A percentile compares a stretch with the other conserved stretches of the same genome.
phyloP scores from a whole-genome alignment of 2,888 invertebrate species.

The Macrosoma leucophasiata region DNA sequence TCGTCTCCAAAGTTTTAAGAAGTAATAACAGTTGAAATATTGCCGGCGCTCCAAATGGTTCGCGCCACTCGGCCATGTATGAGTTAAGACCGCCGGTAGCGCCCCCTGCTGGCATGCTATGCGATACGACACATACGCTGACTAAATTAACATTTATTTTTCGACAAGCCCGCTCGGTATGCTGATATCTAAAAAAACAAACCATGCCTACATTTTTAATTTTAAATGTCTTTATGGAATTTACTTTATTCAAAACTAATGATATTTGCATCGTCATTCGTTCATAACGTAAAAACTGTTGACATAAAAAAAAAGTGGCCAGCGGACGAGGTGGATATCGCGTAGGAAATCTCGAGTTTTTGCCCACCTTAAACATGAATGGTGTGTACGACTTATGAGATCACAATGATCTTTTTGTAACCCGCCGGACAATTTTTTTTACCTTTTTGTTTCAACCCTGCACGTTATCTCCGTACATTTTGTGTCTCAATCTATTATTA shows the following conservation, averaged over 20 bases:
- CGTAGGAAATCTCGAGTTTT: slow-evolving; percentile 68
- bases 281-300: slow-evolving; percentile 20
- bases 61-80: slow-evolving; percentile 33
- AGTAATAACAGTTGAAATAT: slow-evolving; percentile 57
- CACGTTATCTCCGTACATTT: slow-evolving; percentile 61
- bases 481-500: slow-evolving; percentile 74
- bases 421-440: slow-evolving; percentile 51
- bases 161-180: slow-evolving; percentile 29
- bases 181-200: slow-evolving; percentile 29
- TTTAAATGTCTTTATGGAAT: no score
- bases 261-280: slow-evolving; percentile 30
- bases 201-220: slow-evolving; percentile 23
- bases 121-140: slow-evolving; percentile 59
- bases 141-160: slow-evolving; percentile 42
- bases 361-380: slow-evolving; percentile 64
- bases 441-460: slow-evolving; percentile 36
- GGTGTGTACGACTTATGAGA: slow-evolving; percentile 71
- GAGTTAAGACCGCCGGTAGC: slow-evolving; percentile 61
- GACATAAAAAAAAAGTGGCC: slow-evolving; percentile 43
- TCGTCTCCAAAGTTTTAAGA: slow-evolving; percentile 57
- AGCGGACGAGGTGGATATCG: slow-evolving; percentile 67
- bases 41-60: slow-evolving; percentile 33
- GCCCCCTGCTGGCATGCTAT: slow-evolving; percentile 61
- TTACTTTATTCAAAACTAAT: slow-evolving; percentile 4
- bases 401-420: slow-evolving; percentile 68